phyloP scores from a whole-genome alignment of 1,140 invertebrate species.

The Odontomachus brunneus region DNA sequence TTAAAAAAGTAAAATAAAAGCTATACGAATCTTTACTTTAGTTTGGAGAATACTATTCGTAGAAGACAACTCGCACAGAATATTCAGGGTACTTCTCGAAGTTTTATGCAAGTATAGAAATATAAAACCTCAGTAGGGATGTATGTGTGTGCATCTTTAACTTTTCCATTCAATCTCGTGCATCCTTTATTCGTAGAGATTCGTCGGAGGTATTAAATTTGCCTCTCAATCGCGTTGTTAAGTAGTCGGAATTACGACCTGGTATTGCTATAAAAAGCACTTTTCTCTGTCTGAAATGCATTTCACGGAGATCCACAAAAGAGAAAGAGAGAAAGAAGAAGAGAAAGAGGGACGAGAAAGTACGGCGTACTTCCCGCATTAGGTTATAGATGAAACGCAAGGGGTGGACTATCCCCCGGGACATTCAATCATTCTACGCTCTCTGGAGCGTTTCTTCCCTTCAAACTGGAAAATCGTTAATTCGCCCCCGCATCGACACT shows the following conservation, averaged over 20 bases:
- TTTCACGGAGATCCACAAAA: background rate
- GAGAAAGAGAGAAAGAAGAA: background rate
- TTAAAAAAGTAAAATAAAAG: too few species aligned
- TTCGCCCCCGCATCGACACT: conserved; percentile 35
- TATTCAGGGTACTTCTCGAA: background rate
- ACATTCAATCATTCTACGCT: conserved; percentile 52
- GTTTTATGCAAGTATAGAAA: background rate
- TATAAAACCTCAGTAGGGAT: background rate
- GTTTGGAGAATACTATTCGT: background rate
- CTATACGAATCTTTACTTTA: background rate
- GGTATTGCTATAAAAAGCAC: conserved; percentile 8
- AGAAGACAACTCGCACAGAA: background rate
- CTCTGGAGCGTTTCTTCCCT: conserved; percentile 50
- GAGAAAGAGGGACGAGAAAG: background rate
- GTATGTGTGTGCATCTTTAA: background rate
- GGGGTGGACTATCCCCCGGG: conserved; percentile 10
- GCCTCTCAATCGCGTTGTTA: conserved; percentile 5
- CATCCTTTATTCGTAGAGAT: background rate
- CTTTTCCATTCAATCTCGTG: background rate
- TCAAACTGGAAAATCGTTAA: conserved; percentile 56
- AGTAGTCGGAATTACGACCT: conserved; percentile 3
- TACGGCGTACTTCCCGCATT: conserved; percentile 15
- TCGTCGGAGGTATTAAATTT: background rate
- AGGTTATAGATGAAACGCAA: conserved; percentile 38
- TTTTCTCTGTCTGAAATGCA: background rate